Percentiles rank a stretch among this genome's conserved stretches.
phyloP scores from a whole-genome alignment of 64 coral and sea anemone species.

The Pocillopora verrucosa region DNA sequence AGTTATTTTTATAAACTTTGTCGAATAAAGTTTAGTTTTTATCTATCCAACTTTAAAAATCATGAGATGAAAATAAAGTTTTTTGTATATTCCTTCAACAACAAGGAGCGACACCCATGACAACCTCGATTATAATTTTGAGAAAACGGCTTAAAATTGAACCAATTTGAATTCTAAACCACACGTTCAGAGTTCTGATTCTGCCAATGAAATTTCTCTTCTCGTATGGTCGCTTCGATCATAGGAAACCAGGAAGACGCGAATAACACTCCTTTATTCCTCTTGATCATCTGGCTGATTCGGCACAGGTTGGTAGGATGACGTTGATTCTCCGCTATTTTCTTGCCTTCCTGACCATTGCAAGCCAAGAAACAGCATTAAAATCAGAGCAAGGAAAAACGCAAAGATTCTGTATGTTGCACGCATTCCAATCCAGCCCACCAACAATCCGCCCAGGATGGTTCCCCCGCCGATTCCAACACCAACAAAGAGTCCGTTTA shows the following conservation, averaged over 20 bases:
- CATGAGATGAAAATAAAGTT: too few relatives aligned
- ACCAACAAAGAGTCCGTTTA: slow-evolving; percentile 45
- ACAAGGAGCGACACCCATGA: too few relatives aligned
- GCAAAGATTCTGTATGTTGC: slow-evolving; percentile 25
- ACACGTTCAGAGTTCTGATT: too few relatives aligned
- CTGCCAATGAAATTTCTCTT: too few relatives aligned
- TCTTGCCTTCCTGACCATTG: not conserved
- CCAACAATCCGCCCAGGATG: slow-evolving; percentile 22
- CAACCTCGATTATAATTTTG: too few relatives aligned
- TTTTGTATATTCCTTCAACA: too few relatives aligned
- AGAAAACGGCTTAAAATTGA: too few relatives aligned
- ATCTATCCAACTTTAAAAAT: too few relatives aligned
- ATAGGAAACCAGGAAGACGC: not conserved
- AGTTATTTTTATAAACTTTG: too few relatives aligned
- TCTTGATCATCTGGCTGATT: not conserved
- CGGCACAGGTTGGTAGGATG: not conserved
- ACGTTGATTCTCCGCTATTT: not conserved
- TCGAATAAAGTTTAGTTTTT: too few relatives aligned
- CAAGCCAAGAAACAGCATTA: not conserved
- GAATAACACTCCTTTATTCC: not conserved
- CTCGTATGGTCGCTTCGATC: too few relatives aligned
- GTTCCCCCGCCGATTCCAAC: slow-evolving; percentile 29
- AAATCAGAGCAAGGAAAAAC: not conserved
- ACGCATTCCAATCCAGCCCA: slow-evolving; percentile 28
- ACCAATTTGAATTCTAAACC: too few relatives aligned